phyloP scores from a whole-genome alignment of 2,113 vertebrate species.

The Ancistrus triradiatus region DNA sequence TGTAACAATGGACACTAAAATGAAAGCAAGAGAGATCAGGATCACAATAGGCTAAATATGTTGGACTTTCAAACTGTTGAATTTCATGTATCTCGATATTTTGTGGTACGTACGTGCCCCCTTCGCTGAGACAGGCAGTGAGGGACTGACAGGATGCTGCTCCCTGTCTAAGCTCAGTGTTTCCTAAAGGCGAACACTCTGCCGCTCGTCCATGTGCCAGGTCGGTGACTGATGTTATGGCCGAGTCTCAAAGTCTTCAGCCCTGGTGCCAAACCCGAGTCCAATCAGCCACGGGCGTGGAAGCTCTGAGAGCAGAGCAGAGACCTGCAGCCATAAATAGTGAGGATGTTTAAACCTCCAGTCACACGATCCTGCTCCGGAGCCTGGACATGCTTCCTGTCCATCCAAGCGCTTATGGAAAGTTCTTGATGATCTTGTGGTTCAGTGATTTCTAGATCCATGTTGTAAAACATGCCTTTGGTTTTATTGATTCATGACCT shows the following conservation, averaged over 20 bases:
- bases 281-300: constrained; percentile 51
- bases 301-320: constrained; percentile 54
- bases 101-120: too few relatives aligned
- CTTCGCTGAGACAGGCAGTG: too few relatives aligned
- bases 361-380: constrained; percentile 8
- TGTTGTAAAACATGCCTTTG: too few relatives aligned
- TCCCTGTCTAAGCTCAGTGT: constrained; percentile 5
- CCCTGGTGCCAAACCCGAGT: constrained; percentile 14
- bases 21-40: too few relatives aligned
- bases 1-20: too few relatives aligned
- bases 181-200: constrained; percentile 12
- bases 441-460: constrained; percentile 13
- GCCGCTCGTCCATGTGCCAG: constrained; percentile 30
- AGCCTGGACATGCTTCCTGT: constrained; percentile 23
- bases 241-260: constrained; percentile 11
- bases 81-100: too few relatives aligned
- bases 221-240: constrained; percentile 17
- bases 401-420: constrained; percentile 10
- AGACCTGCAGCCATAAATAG: constrained; percentile 55
- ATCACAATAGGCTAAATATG: too few relatives aligned
- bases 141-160: too few relatives aligned
- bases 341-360: constrained; percentile 44
- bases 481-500: too few relatives aligned
- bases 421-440: constrained; percentile 4
- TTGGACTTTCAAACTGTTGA: too few relatives aligned